Conservation (phyloP, 2,888 invertebrate species). For the Caprella mutica region DNA sequence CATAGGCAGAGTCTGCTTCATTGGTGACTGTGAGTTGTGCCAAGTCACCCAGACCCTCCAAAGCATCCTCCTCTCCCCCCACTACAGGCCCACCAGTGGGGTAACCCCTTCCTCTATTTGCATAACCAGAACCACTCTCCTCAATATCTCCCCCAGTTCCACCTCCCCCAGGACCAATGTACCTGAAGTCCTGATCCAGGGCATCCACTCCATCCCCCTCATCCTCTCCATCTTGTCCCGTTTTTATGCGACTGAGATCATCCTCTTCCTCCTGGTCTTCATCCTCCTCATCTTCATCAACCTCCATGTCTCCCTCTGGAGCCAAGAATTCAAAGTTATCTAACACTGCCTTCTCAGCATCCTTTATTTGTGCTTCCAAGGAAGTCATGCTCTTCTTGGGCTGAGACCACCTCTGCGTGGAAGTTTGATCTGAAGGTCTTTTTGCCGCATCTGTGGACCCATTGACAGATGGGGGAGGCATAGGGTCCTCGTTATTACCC, state of each 20-base stretch:
- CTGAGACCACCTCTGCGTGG: constrained; percentile 52
- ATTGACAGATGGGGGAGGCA: constrained; percentile 47
- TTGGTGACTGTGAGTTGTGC: constrained; percentile 94
- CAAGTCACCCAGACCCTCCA: constrained; percentile 81
- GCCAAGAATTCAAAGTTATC: constrained; percentile 91
- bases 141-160: constrained; percentile 47
- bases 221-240: constrained; percentile 25
- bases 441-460: constrained; percentile 50
- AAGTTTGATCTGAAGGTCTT: constrained; percentile 53
- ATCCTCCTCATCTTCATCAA: constrained; percentile 66
- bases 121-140: constrained; percentile 47
- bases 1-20: constrained; percentile 85
- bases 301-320: constrained; percentile 58
- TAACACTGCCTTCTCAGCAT: constrained; percentile 83
- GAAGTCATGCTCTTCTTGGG: constrained; percentile 46
- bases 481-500: constrained; percentile 37
- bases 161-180: constrained; percentile 25
- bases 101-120: constrained; percentile 17
- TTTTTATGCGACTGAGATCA: constrained; percentile 36
- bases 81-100: constrained; percentile 30
- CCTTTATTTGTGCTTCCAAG: constrained; percentile 51
- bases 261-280: constrained; percentile 41
- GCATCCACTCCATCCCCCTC: constrained; percentile 20
- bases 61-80: constrained; percentile 46
- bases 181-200: constrained; percentile 21